Base-by-base conservation (phyloP, 30 jellyfish, hydroid and myxozoan species). In the Nemopilema nomurai region DNA sequence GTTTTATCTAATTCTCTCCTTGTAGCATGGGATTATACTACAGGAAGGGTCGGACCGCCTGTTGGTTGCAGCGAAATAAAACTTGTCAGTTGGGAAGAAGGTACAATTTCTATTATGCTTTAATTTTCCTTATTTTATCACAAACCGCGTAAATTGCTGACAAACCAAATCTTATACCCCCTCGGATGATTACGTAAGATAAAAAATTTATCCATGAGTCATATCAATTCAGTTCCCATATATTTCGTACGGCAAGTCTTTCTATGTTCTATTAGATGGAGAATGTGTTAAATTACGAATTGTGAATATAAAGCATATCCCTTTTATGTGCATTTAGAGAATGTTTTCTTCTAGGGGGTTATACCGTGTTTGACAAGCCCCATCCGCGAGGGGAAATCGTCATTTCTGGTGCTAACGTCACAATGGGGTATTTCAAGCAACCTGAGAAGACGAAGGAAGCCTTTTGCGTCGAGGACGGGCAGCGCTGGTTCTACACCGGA, bases 41-140 rank as follows among this genome's bases (percentile, higher is more conserved):
- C 98, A 25, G 98, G 99, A 9, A 90, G 97, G 1, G 97, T 89
- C 29, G 99, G 99, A n/a, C 92, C 98, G 13, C 99, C 99, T 0
- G 79, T 96, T 32, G 92, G 82, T 16, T 73, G 96, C 67, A 62
- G 79, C 51, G 98, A 96, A 79, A 74, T 96, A 62, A 96, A 96
- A 68, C 90, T 96, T 0, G 97, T 81, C 49, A 82, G 91, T 93
- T 96, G 99, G 99, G 99, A 96, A 78, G 99, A 96, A 96, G 99
- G 99, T 96, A 78, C 18, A 50, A 28, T 28, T 33, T 28, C 29
- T 4, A 63, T 19, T 63, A 1, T 63, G 26, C 7, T 63, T n/a
- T 3, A 6, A 8, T 19, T 6, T 1, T 6, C 72, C 21, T 18
- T 4, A 3, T 18, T n/a, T 19, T 63, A 8, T 63, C 18, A 3